Conservation (phyloP, 37 sponge, comb jelly and placozoan species). For the Hormiphora californensis region DNA sequence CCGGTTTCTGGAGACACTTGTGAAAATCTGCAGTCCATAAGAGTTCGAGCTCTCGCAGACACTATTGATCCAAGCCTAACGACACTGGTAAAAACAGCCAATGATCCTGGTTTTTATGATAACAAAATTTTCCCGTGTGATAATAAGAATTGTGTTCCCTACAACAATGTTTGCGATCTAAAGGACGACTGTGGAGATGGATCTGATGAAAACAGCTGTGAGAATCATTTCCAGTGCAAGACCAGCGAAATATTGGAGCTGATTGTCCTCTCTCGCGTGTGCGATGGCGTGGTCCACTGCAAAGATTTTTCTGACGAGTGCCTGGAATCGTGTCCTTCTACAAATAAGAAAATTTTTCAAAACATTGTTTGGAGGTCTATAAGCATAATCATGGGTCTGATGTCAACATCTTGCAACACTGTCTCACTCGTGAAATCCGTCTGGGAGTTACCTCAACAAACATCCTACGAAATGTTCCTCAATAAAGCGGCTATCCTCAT, state of each 20-base stretch:
- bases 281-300: neutral
- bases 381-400: neutral
- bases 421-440: neutral
- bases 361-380: neutral
- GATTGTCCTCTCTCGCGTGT: neutral
- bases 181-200: slow-evolving; percentile 9
- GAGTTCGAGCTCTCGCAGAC: too few species aligned
- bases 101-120: too few species aligned
- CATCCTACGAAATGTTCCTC: neutral
- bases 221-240: neutral
- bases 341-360: neutral
- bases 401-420: neutral
- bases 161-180: neutral
- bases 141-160: neutral
- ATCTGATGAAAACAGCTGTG: neutral
- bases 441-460: neutral
- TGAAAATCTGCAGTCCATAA: too few species aligned
- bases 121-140: slow-evolving; percentile 3
- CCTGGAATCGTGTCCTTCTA: too few species aligned
- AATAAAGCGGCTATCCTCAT: neutral
- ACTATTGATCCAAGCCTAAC: too few species aligned
- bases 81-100: too few species aligned
- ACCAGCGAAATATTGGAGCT: neutral
- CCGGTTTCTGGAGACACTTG: too few species aligned
- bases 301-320: slow-evolving; percentile 13